A percentile compares a stretch with the other conserved stretches of the same genome.
These are phyloP conservation scores for Trimorus sp. DNA, from an alignment of 2,888 invertebrate genomes.

Conservation along the genomic window DNA sequence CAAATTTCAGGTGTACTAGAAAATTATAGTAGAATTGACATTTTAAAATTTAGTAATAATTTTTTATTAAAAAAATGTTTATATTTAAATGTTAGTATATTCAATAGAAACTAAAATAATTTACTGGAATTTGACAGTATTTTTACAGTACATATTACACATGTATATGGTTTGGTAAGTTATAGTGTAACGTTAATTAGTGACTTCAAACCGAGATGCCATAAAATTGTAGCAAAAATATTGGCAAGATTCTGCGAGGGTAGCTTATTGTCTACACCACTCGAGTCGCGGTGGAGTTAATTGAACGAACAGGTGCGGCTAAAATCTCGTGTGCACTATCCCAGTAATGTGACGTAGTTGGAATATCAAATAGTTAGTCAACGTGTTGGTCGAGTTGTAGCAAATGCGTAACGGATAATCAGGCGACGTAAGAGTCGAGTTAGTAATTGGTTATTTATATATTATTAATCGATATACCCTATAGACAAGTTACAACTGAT, in stretches of 20 bases:
- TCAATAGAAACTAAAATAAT: neutral
- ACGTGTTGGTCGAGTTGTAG: no score
- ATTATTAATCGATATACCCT: no score
- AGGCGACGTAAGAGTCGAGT: no score
- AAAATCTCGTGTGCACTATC: neutral
- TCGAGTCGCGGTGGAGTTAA: neutral
- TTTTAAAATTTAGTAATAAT: no score
- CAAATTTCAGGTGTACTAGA: no score
- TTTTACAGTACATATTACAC: neutral
- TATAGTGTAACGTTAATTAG: neutral
- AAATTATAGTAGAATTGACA: no score
- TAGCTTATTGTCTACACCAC: slow-evolving; percentile 9
- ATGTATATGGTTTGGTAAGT: neutral
- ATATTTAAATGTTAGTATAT: no score
- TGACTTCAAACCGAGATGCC: slow-evolving; percentile 7
- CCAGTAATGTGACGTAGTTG: no score
- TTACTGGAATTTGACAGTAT: neutral
- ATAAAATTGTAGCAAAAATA: slow-evolving; percentile 16
- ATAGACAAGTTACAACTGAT: neutral
- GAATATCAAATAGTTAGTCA: no score
- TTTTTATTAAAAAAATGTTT: no score
- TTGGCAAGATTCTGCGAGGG: slow-evolving; percentile 2
- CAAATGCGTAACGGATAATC: no score
- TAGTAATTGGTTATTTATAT: no score
- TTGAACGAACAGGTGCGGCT: neutral